These are phyloP conservation scores for Plectropomus leopardus DNA, from an alignment of 2,113 vertebrate genomes.

Conservation along the genomic window DNA sequence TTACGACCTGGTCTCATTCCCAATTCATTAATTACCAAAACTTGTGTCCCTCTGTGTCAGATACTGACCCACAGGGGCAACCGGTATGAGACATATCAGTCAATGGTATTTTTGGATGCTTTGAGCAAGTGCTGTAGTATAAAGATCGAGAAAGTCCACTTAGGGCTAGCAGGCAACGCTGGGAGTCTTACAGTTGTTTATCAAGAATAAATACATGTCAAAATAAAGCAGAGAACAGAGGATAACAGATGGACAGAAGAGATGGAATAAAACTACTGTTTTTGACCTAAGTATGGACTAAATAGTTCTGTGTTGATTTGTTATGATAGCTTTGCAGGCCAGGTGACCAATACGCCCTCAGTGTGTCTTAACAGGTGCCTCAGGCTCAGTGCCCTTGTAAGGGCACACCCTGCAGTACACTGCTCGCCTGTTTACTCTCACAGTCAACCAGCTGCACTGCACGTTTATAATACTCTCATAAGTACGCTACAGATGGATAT, in stretches of 20 bases:
- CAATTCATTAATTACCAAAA: too few relatives aligned
- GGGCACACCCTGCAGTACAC: constrained; percentile 59
- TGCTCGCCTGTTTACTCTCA: constrained; percentile 71
- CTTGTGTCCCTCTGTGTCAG: too few relatives aligned
- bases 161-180: too few relatives aligned
- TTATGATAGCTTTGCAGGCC: neutral
- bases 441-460: constrained; percentile 72
- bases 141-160: too few relatives aligned
- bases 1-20: neutral
- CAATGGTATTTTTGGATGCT: too few relatives aligned
- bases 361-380: constrained; percentile 75
- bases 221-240: neutral
- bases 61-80: too few relatives aligned
- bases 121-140: too few relatives aligned
- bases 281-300: constrained; percentile 2
- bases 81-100: too few relatives aligned
- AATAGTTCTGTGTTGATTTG: constrained; percentile 21
- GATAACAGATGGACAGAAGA: neutral
- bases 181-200: neutral
- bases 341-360: constrained; percentile 54
- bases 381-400: constrained; percentile 75
- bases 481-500: constrained; percentile 76
- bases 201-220: neutral
- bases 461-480: constrained; percentile 79
- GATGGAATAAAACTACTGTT: neutral